Percentiles rank a stretch among this genome's conserved stretches.
Evolutionary conservation across 2,888 invertebrate species (phyloP).

Genomic region (Steinernema hermaphroditum): DNA sequence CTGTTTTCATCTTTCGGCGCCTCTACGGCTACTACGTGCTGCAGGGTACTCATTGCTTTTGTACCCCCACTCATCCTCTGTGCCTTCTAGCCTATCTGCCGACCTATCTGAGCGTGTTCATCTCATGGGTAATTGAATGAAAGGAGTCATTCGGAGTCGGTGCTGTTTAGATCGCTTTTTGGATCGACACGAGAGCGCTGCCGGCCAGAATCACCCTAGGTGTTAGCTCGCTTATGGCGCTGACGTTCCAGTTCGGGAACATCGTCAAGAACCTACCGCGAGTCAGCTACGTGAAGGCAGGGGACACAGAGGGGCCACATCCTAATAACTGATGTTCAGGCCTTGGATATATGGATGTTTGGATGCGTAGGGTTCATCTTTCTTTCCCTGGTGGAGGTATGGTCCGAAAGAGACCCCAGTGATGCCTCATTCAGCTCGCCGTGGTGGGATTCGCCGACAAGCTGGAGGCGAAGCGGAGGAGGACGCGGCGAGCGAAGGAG

Average conservation of each 20-base stretch:
- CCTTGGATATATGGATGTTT: conserved; percentile 66
- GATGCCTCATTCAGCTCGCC: conserved; percentile 54
- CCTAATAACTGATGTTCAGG: conserved; percentile 67
- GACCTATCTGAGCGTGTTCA: conserved; percentile 53
- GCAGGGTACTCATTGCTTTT: conserved; percentile 45
- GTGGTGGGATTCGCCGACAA: conserved; percentile 66
- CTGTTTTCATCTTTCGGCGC: conserved; percentile 62
- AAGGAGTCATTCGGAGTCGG: conserved; percentile 42
- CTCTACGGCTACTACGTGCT: conserved; percentile 66
- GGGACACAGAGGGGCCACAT: too few species aligned
- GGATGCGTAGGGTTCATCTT: conserved; percentile 66
- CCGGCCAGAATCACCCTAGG: conserved; percentile 66
- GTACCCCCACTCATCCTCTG: neutral
- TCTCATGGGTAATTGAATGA: conserved; percentile 3
- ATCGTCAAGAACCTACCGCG: conserved; percentile 65
- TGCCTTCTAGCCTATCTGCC: conserved; percentile 62
- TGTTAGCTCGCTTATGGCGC: conserved; percentile 60
- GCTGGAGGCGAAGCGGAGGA: conserved; percentile 46
- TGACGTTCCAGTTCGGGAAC: conserved; percentile 66
- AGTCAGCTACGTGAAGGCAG: conserved; percentile 62
- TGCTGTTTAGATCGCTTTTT: conserved; percentile 64
- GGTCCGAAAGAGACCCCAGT: conserved; percentile 42
- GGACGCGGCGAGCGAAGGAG: conserved; percentile 50
- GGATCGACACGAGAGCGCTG: conserved; percentile 66
- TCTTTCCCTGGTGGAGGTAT: conserved; percentile 62